phyloP scores from a whole-genome alignment of 2,113 vertebrate species.

The Arizona elegans region DNA sequence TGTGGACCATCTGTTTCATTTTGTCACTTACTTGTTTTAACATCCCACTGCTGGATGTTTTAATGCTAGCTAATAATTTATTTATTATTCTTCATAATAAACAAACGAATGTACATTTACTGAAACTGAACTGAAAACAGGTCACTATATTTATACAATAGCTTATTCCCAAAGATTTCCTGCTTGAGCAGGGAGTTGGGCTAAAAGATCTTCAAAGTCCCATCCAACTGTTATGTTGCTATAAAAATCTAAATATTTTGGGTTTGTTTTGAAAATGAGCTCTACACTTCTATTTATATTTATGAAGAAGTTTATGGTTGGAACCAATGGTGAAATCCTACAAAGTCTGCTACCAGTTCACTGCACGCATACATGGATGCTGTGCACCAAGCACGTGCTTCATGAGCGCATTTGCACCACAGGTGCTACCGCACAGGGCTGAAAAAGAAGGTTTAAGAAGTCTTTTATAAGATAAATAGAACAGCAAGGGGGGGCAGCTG shows the following conservation, averaged over 20 bases:
- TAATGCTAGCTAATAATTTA: neutral
- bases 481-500: no score
- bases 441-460: no score
- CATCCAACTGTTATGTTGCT: neutral
- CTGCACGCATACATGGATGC: no score
- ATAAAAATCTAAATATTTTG: neutral
- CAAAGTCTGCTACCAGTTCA: no score
- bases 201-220: neutral
- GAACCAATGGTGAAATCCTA: neutral
- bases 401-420: no score
- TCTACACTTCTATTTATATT: neutral
- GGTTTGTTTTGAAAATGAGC: neutral
- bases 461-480: no score
- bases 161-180: neutral
- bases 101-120: neutral
- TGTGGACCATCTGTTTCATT: neutral
- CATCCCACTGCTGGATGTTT: neutral
- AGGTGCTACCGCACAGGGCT: no score
- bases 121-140: neutral
- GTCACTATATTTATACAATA: neutral
- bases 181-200: neutral
- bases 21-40: constrained; percentile 12
- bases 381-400: no score
- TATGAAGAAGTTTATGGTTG: neutral
- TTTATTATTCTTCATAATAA: neutral